These are phyloP conservation scores for Pristionchus japonicus DNA, from an alignment of 2,888 invertebrate genomes.

Conservation along the genomic window DNA sequence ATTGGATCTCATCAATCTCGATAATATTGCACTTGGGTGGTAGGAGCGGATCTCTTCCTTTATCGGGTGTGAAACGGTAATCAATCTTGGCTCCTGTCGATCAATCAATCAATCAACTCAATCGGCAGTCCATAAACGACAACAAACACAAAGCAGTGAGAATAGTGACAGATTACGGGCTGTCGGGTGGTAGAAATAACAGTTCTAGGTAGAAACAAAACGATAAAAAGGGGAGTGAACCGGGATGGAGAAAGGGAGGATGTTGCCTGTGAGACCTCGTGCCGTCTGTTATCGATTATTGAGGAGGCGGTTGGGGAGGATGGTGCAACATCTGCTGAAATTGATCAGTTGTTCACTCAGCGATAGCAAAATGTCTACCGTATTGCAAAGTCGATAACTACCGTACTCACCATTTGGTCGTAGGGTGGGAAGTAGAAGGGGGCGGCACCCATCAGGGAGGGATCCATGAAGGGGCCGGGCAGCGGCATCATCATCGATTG, in stretches of 20 bases:
- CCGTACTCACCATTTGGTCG: not conserved
- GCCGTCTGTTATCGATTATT: not conserved
- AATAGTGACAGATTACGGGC: not conserved
- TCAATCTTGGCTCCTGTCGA: not conserved
- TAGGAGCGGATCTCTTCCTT: not conserved
- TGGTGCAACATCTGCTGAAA: not conserved
- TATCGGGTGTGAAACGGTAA: constrained; percentile 13
- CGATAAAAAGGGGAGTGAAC: not conserved
- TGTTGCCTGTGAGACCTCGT: not conserved
- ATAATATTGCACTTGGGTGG: not conserved
- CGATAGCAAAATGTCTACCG: too few species aligned
- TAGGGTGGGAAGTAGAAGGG: constrained; percentile 10
- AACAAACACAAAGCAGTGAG: constrained; percentile 3
- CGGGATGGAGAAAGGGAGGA: not conserved
- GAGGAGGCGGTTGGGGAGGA: not conserved
- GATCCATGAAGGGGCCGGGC: not conserved
- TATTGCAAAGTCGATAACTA: too few species aligned
- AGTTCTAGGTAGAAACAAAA: not conserved
- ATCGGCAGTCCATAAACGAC: not conserved
- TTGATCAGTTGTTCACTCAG: too few species aligned
- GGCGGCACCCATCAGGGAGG: not conserved
- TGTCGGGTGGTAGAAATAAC: not conserved
- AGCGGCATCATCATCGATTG: constrained; percentile 2
- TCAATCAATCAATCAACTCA: constrained; percentile 8
- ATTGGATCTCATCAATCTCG: not conserved